Evolutionary conservation across 1,140 invertebrate genomes (phyloP).

Genomic region (Rhizoglyphus robini): DNA sequence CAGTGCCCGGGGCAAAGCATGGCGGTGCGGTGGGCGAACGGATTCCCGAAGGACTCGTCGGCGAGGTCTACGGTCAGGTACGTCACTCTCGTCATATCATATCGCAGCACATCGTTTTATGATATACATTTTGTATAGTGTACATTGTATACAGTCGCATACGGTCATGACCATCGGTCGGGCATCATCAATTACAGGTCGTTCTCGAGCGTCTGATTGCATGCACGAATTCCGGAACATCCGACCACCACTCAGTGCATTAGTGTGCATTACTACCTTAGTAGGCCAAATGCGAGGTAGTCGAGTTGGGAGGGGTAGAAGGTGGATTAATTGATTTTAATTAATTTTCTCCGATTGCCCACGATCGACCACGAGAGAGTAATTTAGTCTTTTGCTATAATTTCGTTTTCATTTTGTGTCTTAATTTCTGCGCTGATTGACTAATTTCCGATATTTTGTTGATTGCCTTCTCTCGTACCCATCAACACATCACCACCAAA

Average conservation of each 20-base stretch:
- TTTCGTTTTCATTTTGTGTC: neutral
- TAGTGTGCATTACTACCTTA: neutral
- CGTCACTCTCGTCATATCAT: slow-evolving; percentile 30
- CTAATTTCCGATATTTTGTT: neutral
- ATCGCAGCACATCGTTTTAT: neutral
- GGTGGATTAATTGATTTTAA: neutral
- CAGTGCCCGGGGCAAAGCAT: slow-evolving; percentile 59
- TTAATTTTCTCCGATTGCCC: neutral
- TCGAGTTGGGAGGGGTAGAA: too few species aligned
- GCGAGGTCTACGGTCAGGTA: slow-evolving; percentile 58
- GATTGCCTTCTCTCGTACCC: neutral
- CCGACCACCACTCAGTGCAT: neutral
- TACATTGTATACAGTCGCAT: neutral
- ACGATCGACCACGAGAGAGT: neutral
- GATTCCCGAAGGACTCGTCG: slow-evolving; percentile 56
- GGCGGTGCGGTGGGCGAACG: slow-evolving; percentile 41
- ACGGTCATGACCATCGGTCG: neutral
- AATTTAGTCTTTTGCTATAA: neutral
- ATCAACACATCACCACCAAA: too few species aligned
- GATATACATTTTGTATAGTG: neutral
- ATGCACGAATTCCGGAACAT: neutral
- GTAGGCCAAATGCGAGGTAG: neutral
- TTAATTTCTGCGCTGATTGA: neutral
- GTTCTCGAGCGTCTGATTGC: neutral
- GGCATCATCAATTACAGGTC: neutral